These are phyloP conservation scores for Goniozus legneri DNA, from an alignment of 1,140 invertebrate species.

Conservation along the genomic window DNA sequence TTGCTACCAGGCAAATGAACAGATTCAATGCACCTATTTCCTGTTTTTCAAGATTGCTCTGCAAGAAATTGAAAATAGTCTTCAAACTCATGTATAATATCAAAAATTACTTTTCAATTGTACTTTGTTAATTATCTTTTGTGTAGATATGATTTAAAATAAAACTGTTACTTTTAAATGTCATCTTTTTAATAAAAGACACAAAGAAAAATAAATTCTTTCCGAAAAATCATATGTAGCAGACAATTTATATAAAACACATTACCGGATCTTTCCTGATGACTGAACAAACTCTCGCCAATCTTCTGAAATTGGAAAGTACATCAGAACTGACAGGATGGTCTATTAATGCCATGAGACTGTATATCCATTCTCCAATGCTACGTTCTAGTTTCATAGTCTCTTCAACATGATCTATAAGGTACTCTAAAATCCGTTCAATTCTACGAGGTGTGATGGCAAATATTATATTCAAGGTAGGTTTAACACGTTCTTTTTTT, in stretches of 20 bases:
- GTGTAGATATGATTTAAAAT: slow-evolving; percentile 8
- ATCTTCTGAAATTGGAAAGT: slow-evolving; percentile 54
- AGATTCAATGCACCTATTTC: slow-evolving; percentile 56
- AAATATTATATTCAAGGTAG: slow-evolving; percentile 51
- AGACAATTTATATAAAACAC: neutral
- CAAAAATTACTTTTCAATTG: too few relatives aligned
- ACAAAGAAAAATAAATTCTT: slow-evolving; percentile 13
- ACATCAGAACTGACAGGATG: slow-evolving; percentile 60
- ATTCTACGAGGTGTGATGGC: slow-evolving; percentile 54
- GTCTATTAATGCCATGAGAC: slow-evolving; percentile 57
- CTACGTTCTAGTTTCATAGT: slow-evolving; percentile 32
- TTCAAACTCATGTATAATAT: slow-evolving; percentile 10
- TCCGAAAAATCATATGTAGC: neutral
- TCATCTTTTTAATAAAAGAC: slow-evolving; percentile 2
- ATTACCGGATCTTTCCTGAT: slow-evolving; percentile 56
- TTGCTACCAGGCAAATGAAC: slow-evolving; percentile 60
- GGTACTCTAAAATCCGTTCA: slow-evolving; percentile 55
- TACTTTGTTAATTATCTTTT: slow-evolving; percentile 3
- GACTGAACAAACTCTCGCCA: slow-evolving; percentile 56
- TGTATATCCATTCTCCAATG: slow-evolving; percentile 60
- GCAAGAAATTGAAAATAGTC: slow-evolving; percentile 30
- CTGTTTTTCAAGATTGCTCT: slow-evolving; percentile 49
- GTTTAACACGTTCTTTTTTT: slow-evolving; percentile 23
- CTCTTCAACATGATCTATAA: slow-evolving; percentile 52
- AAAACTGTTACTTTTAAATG: neutral